These are phyloP conservation scores for Parotia lawesii DNA, from an alignment of 2,113 vertebrate species.

Conservation along the genomic window DNA sequence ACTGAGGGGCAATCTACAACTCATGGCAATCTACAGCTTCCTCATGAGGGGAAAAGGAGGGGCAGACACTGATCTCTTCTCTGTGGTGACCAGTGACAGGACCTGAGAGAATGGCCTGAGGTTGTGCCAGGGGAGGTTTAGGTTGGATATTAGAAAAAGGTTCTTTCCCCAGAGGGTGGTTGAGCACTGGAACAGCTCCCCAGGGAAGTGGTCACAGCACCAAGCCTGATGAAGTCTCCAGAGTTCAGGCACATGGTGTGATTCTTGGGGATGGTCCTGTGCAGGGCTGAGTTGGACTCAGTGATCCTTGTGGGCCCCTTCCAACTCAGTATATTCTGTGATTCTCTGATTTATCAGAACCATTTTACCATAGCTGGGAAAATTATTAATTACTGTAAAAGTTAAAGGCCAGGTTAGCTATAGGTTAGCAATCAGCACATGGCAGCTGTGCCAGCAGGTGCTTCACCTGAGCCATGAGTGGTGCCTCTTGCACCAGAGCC, in stretches of 20 bases:
- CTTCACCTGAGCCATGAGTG: neutral
- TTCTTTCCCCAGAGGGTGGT: rapidly evolving
- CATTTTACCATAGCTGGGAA: neutral
- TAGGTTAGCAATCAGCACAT: neutral
- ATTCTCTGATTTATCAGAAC: neutral
- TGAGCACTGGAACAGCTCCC: neutral
- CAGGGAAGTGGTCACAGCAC: neutral
- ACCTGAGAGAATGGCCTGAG: rapidly evolving
- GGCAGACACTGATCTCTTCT: neutral
- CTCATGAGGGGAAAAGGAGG: neutral
- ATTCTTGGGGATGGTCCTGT: neutral
- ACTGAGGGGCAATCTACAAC: neutral
- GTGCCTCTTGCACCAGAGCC: neutral
- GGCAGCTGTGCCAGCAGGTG: neutral
- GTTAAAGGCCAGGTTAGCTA: neutral
- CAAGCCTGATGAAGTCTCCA: neutral
- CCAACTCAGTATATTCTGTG: neutral
- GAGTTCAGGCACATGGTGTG: neutral
- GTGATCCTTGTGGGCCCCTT: neutral
- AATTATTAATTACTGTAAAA: neutral
- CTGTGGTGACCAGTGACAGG: neutral
- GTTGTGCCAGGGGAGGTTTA: rapidly evolving
- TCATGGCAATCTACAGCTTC: neutral
- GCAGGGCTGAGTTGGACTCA: neutral
- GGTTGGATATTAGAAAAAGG: rapidly evolving